phyloP scores from a whole-genome alignment of 92 coral and sea anemone species.

The Anthopleura xanthogrammica region DNA sequence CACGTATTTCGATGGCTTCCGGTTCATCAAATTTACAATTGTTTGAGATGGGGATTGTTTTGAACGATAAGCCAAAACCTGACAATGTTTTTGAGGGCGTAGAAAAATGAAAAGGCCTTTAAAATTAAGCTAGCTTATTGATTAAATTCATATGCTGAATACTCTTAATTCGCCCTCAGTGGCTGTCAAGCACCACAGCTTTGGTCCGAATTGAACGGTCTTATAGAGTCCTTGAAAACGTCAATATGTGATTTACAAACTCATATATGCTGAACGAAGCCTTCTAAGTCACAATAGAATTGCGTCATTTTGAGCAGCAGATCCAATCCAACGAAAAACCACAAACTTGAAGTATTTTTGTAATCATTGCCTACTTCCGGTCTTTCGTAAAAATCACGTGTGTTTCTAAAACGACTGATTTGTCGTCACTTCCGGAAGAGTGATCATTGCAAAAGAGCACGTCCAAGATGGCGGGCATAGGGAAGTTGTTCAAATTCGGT shows the following conservation, averaged over 20 bases:
- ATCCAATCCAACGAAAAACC: not conserved
- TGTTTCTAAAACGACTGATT: slow-evolving; percentile 1
- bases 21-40: too few relatives aligned
- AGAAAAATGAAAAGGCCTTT: too few relatives aligned
- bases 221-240: not conserved
- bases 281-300: not conserved
- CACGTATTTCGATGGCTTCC: too few relatives aligned
- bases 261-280: not conserved
- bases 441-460: slow-evolving; percentile 35
- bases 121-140: too few relatives aligned
- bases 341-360: not conserved
- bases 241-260: not conserved
- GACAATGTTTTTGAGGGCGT: too few relatives aligned
- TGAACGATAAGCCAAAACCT: too few relatives aligned
- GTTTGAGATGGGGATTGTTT: too few relatives aligned
- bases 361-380: not conserved
- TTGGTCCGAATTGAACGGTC: too few relatives aligned
- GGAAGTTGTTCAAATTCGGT: slow-evolving; percentile 70
- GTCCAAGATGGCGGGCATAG: slow-evolving; percentile 64
- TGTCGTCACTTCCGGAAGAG: slow-evolving; percentile 64
- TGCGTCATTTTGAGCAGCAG: not conserved
- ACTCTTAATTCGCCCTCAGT: too few relatives aligned
- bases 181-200: too few relatives aligned
- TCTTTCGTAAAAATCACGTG: not conserved
- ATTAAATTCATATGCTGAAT: too few relatives aligned